phyloP scores from a whole-genome alignment of 2,888 invertebrate genomes.

The Eupithecia exiguata region DNA sequence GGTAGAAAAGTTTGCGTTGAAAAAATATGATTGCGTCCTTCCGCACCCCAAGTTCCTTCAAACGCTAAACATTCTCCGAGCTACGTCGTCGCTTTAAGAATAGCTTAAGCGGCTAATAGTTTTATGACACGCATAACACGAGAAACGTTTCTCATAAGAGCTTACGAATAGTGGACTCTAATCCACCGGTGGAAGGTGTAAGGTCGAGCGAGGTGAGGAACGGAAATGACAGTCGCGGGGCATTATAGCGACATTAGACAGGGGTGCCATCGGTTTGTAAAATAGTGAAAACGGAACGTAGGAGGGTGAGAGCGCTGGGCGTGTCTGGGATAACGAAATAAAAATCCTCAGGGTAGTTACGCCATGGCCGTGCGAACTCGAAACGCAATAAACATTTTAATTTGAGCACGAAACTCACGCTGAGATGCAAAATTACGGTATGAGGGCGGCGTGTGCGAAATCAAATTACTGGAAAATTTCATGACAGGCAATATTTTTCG shows the following conservation, averaged over 20 bases:
- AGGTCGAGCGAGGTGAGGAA: conserved; percentile 41
- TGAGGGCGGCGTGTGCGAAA: conserved; percentile 72
- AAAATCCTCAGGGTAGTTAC: conserved; percentile 72
- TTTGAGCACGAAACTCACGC: conserved; percentile 82
- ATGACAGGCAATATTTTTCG: conserved; percentile 50
- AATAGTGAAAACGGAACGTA: conserved; percentile 68
- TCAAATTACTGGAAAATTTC: conserved; percentile 75
- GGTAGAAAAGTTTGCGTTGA: conserved; percentile 63
- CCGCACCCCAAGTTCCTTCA: conserved; percentile 64
- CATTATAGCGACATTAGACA: conserved; percentile 76
- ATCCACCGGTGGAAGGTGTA: conserved; percentile 53
- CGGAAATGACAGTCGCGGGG: conserved; percentile 76
- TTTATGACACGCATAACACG: conserved; percentile 82
- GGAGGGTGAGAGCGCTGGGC: conserved; percentile 63
- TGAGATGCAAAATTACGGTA: conserved; percentile 78
- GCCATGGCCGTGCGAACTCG: conserved; percentile 77
- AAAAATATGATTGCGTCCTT: conserved; percentile 72
- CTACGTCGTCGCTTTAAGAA: conserved; percentile 75
- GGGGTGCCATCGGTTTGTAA: conserved; percentile 74
- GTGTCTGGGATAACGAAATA: conserved; percentile 78
- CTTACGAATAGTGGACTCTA: conserved; percentile 58
- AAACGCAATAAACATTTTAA: conserved; percentile 84
- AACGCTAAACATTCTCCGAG: conserved; percentile 67
- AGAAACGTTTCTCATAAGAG: conserved; percentile 50
- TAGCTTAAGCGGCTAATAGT: conserved; percentile 83